A percentile compares a stretch with the other conserved stretches of the same genome.
phyloP scores from a whole-genome alignment of 2,113 vertebrate species.

The Heloderma charlesbogerti region DNA sequence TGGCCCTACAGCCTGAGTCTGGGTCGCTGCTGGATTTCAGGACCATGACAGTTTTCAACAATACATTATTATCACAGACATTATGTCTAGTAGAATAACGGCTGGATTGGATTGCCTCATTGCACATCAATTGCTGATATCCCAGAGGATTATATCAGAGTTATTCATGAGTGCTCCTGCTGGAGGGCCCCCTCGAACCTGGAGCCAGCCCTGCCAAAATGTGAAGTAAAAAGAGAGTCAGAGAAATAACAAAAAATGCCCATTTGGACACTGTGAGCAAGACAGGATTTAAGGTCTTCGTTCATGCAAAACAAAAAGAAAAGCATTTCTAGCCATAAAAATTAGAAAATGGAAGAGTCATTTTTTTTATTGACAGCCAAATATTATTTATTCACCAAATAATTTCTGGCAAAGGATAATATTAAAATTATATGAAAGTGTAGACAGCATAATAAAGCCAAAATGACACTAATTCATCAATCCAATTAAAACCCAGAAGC shows the following conservation, averaged over 20 bases:
- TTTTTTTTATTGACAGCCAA: neutral
- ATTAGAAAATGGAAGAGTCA: neutral
- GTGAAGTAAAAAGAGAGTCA: neutral
- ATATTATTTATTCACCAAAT: neutral
- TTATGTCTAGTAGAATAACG: neutral
- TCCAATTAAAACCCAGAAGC: neutral
- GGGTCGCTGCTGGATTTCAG: neutral
- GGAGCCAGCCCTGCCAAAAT: neutral
- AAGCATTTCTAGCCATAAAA: neutral
- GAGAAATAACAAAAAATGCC: neutral
- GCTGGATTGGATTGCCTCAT: neutral
- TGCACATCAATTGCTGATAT: neutral
- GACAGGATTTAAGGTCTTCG: neutral
- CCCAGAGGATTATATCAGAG: neutral
- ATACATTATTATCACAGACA: neutral
- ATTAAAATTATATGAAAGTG: constrained; percentile 1
- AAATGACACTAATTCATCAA: neutral
- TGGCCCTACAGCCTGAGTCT: neutral
- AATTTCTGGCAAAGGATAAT: neutral
- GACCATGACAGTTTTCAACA: neutral
- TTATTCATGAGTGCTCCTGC: neutral
- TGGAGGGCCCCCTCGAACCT: neutral
- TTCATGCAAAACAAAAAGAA: neutral
- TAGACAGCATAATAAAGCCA: neutral
- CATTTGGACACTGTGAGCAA: neutral